These are phyloP conservation scores for Alouatta palliata DNA, from an alignment of 2,113 vertebrate species.

Conservation along the genomic window DNA sequence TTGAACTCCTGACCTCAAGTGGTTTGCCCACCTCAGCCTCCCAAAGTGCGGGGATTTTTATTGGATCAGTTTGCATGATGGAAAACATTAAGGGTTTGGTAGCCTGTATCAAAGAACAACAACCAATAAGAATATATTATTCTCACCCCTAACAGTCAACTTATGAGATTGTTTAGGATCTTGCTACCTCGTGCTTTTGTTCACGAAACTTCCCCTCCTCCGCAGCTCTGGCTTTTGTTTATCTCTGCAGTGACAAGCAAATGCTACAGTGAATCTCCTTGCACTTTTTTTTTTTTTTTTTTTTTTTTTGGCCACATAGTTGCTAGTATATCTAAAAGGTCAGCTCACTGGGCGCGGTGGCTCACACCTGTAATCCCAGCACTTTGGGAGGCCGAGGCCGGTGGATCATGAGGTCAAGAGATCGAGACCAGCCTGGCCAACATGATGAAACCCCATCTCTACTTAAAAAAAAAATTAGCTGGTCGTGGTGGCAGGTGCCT, in stretches of 20 bases:
- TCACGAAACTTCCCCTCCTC: background rate
- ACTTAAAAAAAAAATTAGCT: too few species aligned
- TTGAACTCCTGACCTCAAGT: too few species aligned
- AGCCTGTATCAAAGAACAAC: background rate
- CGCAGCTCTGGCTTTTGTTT: background rate
- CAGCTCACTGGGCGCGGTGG: background rate
- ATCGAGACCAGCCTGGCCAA: too few species aligned
- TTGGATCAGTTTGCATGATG: background rate
- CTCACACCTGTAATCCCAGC: too few species aligned
- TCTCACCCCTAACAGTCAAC: background rate
- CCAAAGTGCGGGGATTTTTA: too few species aligned
- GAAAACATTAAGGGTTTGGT: background rate
- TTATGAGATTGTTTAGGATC: background rate
- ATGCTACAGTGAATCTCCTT: background rate
- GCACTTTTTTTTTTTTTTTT: background rate
- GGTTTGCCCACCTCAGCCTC: too few species aligned
- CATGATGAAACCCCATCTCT: too few species aligned
- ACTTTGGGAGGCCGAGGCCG: too few species aligned
- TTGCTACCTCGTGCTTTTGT: background rate
- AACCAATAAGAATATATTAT: background rate
- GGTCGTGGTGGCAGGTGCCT: too few species aligned
- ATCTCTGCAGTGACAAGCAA: background rate
- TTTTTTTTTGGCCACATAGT: background rate
- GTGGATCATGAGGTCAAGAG: too few species aligned
- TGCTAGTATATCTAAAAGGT: background rate